Evolutionary conservation across 2,797 vertebrate genomes (phyloP).

Genomic region (Malacoraja senta): DNA sequence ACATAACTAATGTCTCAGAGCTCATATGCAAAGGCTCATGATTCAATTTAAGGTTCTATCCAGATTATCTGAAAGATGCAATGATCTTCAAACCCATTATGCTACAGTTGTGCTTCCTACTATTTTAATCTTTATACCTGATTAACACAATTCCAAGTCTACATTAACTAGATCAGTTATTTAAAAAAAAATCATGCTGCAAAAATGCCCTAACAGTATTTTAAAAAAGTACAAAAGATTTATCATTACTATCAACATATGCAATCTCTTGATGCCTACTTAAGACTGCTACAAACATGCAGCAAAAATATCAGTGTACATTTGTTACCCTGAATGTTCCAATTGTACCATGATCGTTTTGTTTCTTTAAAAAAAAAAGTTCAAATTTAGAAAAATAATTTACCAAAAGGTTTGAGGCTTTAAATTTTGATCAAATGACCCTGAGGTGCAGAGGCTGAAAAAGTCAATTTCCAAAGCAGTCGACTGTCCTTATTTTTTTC

Average conservation of each 20-base stretch:
- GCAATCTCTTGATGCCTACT: not conserved
- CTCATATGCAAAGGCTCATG: not conserved
- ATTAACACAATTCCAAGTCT: not conserved
- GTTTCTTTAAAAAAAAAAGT: not conserved
- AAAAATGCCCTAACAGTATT: not conserved
- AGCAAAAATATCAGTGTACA: not conserved
- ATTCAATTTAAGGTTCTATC: not conserved
- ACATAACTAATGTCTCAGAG: not conserved
- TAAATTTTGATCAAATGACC: not conserved
- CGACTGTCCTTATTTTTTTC: not conserved
- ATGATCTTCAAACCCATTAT: not conserved
- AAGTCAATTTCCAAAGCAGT: not conserved
- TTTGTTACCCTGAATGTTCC: not conserved
- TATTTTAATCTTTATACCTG: not conserved
- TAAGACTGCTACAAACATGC: not conserved
- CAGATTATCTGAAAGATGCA: not conserved
- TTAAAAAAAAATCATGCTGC: not conserved
- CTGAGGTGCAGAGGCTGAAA: conserved; percentile 6
- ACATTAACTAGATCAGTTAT: not conserved
- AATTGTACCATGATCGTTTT: not conserved
- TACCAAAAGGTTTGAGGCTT: conserved; percentile 4
- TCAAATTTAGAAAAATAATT: conserved; percentile 35
- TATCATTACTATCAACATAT: not conserved
- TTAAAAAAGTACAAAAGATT: conserved; percentile 12
- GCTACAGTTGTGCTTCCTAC: not conserved